These are phyloP conservation scores for Daboia siamensis DNA, from an alignment of 2,113 vertebrate genomes.

Conservation along the genomic window DNA sequence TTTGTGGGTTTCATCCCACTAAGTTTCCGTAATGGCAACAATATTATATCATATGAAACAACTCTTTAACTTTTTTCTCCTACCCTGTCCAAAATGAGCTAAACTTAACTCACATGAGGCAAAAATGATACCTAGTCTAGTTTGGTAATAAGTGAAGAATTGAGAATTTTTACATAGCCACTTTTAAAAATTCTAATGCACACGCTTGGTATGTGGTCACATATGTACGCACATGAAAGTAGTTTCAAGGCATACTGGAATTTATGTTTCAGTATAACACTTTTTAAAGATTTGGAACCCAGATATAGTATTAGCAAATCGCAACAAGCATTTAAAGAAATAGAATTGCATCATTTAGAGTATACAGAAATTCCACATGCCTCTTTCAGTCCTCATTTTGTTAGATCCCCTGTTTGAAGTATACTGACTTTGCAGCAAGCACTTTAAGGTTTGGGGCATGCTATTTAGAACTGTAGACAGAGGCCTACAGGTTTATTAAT, in stretches of 20 bases:
- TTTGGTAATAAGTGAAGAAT: not conserved
- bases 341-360: not conserved
- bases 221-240: not conserved
- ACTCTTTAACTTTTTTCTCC: not conserved
- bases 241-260: not conserved
- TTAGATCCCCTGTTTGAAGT: conserved; percentile 55
- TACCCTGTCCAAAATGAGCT: not conserved
- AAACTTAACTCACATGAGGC: not conserved
- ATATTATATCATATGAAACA: not conserved
- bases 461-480: conserved; percentile 57
- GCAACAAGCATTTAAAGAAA: fast-evolving
- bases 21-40: too few species aligned
- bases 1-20: too few species aligned
- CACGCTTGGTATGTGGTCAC: not conserved
- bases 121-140: not conserved
- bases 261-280: not conserved
- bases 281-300: not conserved
- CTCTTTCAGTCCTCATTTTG: conserved; percentile 43
- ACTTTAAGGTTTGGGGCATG: conserved; percentile 67
- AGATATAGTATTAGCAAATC: not conserved
- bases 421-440: conserved; percentile 51
- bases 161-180: not conserved
- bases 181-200: not conserved
- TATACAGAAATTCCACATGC: conserved; percentile 31
- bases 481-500: conserved; percentile 71